Percentiles rank a stretch among this genome's conserved stretches.
Evolutionary conservation across 2,888 invertebrate genomes (phyloP).

Genomic region (Trisateles emortualis): DNA sequence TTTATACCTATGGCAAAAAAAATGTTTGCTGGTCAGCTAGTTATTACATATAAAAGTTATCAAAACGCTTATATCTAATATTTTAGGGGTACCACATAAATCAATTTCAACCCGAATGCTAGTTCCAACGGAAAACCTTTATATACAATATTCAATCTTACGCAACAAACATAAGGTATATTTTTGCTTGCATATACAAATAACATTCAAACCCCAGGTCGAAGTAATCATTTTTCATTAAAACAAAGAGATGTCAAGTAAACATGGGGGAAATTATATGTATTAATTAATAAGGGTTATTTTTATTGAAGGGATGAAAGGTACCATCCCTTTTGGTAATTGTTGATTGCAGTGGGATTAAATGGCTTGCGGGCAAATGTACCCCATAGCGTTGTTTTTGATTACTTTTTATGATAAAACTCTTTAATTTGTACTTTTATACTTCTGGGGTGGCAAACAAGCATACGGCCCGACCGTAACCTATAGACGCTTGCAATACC

Average conservation of each 20-base stretch:
- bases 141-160: slow-evolving; percentile 14
- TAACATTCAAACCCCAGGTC: slow-evolving; percentile 51
- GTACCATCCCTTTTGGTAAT: slow-evolving; percentile 8
- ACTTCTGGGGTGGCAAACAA: too few species aligned
- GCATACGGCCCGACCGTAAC: too few species aligned
- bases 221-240: slow-evolving; percentile 64
- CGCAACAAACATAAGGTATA: background rate
- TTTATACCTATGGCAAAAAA: too few species aligned
- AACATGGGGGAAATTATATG: slow-evolving; percentile 42
- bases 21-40: too few species aligned
- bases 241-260: slow-evolving; percentile 64
- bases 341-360: slow-evolving; percentile 15
- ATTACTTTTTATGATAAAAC: too few species aligned
- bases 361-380: background rate
- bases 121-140: slow-evolving; percentile 24
- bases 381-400: background rate
- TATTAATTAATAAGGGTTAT: slow-evolving; percentile 43
- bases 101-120: slow-evolving; percentile 49
- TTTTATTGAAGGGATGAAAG: slow-evolving; percentile 33
- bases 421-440: too few species aligned
- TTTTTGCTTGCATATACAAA: slow-evolving; percentile 9
- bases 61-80: slow-evolving; percentile 39
- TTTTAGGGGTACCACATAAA: slow-evolving; percentile 47
- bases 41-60: slow-evolving; percentile 22
- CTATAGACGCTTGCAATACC: too few species aligned